phyloP scores from a whole-genome alignment of 2,113 vertebrate genomes.

The Protobothrops flavoviridis region DNA sequence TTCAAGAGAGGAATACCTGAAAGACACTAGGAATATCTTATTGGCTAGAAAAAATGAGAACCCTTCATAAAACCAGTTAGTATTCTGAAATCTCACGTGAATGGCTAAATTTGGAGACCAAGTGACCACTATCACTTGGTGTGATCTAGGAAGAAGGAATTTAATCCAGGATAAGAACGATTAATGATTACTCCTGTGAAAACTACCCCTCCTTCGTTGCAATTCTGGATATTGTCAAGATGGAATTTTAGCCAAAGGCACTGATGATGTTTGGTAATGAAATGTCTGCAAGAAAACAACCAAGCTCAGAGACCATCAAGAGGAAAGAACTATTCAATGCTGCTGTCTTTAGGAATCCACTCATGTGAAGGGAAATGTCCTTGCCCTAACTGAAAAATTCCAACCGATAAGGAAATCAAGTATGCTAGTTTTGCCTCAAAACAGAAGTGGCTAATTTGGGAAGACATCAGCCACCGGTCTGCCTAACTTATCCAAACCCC shows the following conservation, averaged over 20 bases:
- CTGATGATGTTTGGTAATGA: not conserved
- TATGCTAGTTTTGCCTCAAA: not conserved
- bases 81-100: not conserved
- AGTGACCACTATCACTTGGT: not conserved
- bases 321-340: too few species aligned
- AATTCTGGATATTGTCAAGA: not conserved
- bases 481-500: not conserved
- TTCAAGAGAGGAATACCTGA: not conserved
- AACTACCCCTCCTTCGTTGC: not conserved
- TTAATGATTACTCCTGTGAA: not conserved
- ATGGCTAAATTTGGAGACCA: not conserved
- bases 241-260: not conserved
- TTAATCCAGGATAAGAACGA: not conserved
- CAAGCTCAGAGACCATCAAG: not conserved
- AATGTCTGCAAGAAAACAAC: not conserved
- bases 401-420: not conserved
- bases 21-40: not conserved
- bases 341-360: not conserved
- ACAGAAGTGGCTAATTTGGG: not conserved
- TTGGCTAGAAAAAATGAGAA: not conserved
- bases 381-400: not conserved
- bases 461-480: too few species aligned
- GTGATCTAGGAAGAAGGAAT: not conserved
- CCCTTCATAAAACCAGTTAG: too few species aligned
- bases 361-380: not conserved